Evolutionary conservation across 1,140 invertebrate species (phyloP).

Genomic region (Gerris buenoi): DNA sequence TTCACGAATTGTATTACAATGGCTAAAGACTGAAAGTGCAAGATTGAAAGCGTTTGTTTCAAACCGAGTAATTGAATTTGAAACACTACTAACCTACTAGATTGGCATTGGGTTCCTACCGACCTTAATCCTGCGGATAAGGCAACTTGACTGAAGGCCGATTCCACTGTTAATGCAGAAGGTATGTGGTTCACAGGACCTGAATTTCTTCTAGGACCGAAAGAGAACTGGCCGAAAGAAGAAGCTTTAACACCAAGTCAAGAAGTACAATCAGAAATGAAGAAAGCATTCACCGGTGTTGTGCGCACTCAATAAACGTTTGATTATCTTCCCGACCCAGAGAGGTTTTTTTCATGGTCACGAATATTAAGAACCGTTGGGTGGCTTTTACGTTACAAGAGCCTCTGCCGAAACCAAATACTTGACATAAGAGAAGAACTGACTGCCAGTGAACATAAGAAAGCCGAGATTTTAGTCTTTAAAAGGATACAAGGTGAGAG

Average conservation of each 20-base stretch:
- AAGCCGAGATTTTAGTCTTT: neutral
- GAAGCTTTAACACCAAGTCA: neutral
- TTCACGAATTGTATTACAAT: neutral
- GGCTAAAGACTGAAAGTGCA: neutral
- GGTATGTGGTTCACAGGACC: neutral
- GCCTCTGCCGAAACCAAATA: neutral
- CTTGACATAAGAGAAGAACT: neutral
- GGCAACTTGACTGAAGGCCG: neutral
- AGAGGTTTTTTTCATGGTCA: neutral
- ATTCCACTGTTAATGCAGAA: neutral
- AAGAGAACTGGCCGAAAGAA: neutral
- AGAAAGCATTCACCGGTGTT: neutral
- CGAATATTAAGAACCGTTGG: neutral
- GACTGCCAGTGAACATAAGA: neutral
- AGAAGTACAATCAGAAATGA: neutral
- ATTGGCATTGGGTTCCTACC: neutral
- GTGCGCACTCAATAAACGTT: neutral
- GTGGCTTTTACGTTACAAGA: neutral
- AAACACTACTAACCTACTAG: neutral
- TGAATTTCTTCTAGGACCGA: neutral
- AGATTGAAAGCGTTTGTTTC: neutral
- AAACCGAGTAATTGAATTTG: neutral
- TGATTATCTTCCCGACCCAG: neutral
- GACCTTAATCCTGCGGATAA: neutral
- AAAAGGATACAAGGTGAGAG: neutral